Percentiles rank a stretch among this genome's conserved stretches.
Conservation (phyloP, 2,888 invertebrate species). For the Meteorus cinctellus region DNA sequence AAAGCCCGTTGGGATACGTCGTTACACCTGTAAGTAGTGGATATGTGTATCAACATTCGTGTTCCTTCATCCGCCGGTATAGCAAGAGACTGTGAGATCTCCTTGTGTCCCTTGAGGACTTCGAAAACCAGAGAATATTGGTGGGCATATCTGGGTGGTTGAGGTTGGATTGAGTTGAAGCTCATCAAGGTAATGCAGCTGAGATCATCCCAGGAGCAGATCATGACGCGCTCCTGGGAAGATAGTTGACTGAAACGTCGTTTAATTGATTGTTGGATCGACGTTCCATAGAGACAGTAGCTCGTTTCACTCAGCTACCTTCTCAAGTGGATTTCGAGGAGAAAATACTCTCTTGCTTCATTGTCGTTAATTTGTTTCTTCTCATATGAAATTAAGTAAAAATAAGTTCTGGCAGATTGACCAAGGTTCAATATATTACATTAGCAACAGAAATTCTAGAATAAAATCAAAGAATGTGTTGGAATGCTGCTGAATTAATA, state of each 20-base stretch:
- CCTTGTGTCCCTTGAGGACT: slow-evolving; percentile 25
- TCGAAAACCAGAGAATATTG: slow-evolving; percentile 28
- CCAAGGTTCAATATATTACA: background rate
- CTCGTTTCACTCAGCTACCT: slow-evolving; percentile 6
- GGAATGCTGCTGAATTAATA: background rate
- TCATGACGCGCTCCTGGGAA: slow-evolving; percentile 62
- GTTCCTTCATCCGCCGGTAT: slow-evolving; percentile 24
- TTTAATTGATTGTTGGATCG: slow-evolving; percentile 71
- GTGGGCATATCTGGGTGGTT: slow-evolving; percentile 38
- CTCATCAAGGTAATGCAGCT: slow-evolving; percentile 73
- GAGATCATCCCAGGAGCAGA: slow-evolving; percentile 69
- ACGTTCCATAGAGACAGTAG: slow-evolving; percentile 61
- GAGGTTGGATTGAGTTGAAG: slow-evolving; percentile 58
- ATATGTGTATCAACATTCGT: slow-evolving; percentile 41
- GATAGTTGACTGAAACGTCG: slow-evolving; percentile 63
- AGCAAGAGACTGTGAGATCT: slow-evolving; percentile 23
- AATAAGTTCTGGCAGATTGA: background rate
- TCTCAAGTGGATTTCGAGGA: background rate
- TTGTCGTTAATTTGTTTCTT: background rate
- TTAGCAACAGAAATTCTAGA: background rate
- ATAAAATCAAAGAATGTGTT: background rate
- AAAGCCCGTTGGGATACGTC: slow-evolving; percentile 31
- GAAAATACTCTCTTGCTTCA: slow-evolving; percentile 10
- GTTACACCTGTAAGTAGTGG: slow-evolving; percentile 45
- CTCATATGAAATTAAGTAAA: background rate